phyloP scores from a whole-genome alignment of 2,797 vertebrate species.

The Lophotriccus pileatus region DNA sequence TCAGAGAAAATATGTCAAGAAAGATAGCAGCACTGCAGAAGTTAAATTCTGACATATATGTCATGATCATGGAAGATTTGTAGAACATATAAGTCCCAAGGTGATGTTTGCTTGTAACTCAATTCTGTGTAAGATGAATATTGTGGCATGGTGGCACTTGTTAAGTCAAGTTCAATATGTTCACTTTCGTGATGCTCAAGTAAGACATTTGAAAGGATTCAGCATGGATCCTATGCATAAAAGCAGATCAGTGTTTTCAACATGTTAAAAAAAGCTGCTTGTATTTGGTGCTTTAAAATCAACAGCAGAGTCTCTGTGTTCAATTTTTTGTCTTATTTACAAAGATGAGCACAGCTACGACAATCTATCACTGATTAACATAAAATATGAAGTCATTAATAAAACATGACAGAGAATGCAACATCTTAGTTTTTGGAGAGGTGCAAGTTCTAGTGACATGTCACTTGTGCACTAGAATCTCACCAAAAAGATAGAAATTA shows the following conservation, averaged over 20 bases:
- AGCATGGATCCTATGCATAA: background rate
- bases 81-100: slow-evolving; percentile 1
- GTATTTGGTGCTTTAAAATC: background rate
- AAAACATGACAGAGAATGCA: background rate
- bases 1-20: background rate
- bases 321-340: background rate
- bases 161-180: slow-evolving; percentile 49
- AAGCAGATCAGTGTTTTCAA: background rate
- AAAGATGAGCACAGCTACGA: background rate
- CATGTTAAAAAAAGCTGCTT: background rate
- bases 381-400: background rate
- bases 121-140: background rate
- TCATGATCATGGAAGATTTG: background rate
- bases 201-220: background rate
- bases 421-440: background rate
- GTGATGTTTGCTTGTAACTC: slow-evolving; percentile 37
- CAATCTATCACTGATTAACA: background rate
- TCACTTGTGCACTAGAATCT: background rate
- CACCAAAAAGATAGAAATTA: background rate
- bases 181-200: background rate
- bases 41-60: slow-evolving; percentile 19
- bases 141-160: slow-evolving; percentile 37
- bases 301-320: background rate
- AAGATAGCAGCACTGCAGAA: background rate
- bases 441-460: background rate